These are phyloP conservation scores for Blastobasis lacticolella DNA, from an alignment of 2,888 invertebrate genomes.

Conservation along the genomic window DNA sequence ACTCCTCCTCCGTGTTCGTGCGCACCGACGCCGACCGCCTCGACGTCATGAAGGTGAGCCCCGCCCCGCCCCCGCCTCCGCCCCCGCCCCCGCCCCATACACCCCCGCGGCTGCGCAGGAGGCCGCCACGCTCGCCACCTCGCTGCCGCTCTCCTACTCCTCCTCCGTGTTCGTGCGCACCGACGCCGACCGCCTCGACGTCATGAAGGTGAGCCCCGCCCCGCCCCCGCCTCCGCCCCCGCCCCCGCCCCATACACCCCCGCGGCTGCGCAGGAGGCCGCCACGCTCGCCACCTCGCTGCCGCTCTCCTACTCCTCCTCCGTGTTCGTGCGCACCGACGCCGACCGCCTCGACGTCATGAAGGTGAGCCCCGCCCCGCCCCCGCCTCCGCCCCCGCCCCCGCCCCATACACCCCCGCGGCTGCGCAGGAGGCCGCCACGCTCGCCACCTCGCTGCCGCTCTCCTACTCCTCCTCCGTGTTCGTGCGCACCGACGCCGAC, in stretches of 20 bases:
- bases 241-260: conserved; percentile 89
- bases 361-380: conserved; percentile 76
- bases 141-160: conserved; percentile 92
- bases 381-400: conserved; percentile 80
- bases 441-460: conserved; percentile 93
- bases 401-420: conserved; percentile 90
- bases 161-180: conserved; percentile 96
- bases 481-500: conserved; percentile 95
- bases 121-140: conserved; percentile 93
- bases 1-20: conserved; percentile 95
- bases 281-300: conserved; percentile 92
- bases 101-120: conserved; percentile 96
- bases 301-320: conserved; percentile 95
- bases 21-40: conserved; percentile 94
- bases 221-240: conserved; percentile 80
- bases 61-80: conserved; percentile 7
- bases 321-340: conserved; percentile 96
- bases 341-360: conserved; percentile 91
- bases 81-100: conserved; percentile 86
- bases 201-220: conserved; percentile 76
- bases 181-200: conserved; percentile 93
- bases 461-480: conserved; percentile 94
- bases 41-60: conserved; percentile 78
- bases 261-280: conserved; percentile 96
- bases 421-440: conserved; percentile 97